A percentile compares a stretch with the other conserved stretches of the same genome.
Conservation (phyloP, 2,888 invertebrate genomes). For the Heteropelma amictum region DNA sequence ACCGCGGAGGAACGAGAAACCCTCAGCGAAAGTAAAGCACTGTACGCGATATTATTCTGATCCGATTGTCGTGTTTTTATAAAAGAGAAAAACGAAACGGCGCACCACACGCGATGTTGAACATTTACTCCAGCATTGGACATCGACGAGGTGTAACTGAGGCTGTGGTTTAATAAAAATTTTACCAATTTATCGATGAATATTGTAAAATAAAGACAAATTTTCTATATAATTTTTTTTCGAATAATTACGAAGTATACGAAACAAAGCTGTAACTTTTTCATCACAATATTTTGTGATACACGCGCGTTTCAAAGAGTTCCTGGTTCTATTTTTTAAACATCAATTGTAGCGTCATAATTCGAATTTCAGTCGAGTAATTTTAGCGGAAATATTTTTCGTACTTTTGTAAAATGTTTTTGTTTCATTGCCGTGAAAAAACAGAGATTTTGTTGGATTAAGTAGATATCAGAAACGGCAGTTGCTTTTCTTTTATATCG, state of each 20-base stretch:
- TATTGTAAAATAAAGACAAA: background rate
- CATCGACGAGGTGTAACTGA: background rate
- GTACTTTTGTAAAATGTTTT: background rate
- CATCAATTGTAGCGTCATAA: conserved; percentile 10
- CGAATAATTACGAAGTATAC: background rate
- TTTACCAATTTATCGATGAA: background rate
- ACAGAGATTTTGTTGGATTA: too few relatives aligned
- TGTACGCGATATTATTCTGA: conserved; percentile 1
- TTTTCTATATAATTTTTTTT: conserved; percentile 1
- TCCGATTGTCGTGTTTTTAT: conserved; percentile 9
- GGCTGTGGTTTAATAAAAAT: background rate
- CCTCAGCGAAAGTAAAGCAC: conserved; percentile 13
- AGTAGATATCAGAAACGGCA: background rate
- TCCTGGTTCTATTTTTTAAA: conserved; percentile 57
- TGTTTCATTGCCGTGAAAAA: background rate
- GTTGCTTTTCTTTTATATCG: background rate
- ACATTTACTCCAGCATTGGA: background rate
- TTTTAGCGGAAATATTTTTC: background rate
- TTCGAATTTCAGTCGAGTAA: background rate
- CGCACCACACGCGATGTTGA: background rate
- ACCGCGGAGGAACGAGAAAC: conserved; percentile 15
- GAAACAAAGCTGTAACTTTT: background rate
- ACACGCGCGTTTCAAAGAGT: conserved; percentile 41
- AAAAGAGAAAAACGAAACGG: background rate
- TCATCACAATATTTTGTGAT: conserved; percentile 37